phyloP scores from a whole-genome alignment of 2,888 invertebrate genomes.

The Leptura quadrifasciata region DNA sequence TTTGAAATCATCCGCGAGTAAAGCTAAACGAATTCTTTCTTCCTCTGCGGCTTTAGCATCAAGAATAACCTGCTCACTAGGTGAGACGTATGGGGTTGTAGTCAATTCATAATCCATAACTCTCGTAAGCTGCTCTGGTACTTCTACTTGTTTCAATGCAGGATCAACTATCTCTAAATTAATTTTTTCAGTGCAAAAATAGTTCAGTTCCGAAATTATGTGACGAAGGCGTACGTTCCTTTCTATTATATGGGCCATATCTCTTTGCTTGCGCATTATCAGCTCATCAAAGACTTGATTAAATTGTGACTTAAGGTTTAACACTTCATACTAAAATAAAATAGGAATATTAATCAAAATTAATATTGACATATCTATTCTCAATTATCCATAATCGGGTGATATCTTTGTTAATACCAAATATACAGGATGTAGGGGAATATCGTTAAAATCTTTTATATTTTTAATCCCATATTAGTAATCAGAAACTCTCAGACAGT shows the following conservation, averaged over 20 bases:
- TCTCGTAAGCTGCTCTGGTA: slow-evolving; percentile 70
- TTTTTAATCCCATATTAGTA: too few species aligned
- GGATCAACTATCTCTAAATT: slow-evolving; percentile 76
- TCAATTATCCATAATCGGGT: too few species aligned
- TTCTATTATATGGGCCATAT: slow-evolving; percentile 79
- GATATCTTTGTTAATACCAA: too few species aligned
- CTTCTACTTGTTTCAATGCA: slow-evolving; percentile 74
- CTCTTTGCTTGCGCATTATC: slow-evolving; percentile 79
- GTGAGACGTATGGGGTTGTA: slow-evolving; percentile 76
- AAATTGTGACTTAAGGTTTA: slow-evolving; percentile 80
- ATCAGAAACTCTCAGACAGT: too few species aligned
- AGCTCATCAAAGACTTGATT: slow-evolving; percentile 84
- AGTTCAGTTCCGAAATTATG: slow-evolving; percentile 78
- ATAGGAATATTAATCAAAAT: too few species aligned
- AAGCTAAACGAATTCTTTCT: slow-evolving; percentile 76
- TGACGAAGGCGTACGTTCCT: slow-evolving; percentile 81
- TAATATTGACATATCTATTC: too few species aligned
- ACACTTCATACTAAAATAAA: slow-evolving; percentile 74
- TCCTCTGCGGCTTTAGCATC: slow-evolving; percentile 75
- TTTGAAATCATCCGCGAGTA: slow-evolving; percentile 85
- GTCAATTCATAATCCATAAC: slow-evolving; percentile 67
- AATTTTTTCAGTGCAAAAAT: slow-evolving; percentile 73
- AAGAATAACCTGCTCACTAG: slow-evolving; percentile 75
- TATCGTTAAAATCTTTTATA: too few species aligned
- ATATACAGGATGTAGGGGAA: too few species aligned